Conservation (phyloP, 2,888 invertebrate genomes). For the Drosophila tripunctata region DNA sequence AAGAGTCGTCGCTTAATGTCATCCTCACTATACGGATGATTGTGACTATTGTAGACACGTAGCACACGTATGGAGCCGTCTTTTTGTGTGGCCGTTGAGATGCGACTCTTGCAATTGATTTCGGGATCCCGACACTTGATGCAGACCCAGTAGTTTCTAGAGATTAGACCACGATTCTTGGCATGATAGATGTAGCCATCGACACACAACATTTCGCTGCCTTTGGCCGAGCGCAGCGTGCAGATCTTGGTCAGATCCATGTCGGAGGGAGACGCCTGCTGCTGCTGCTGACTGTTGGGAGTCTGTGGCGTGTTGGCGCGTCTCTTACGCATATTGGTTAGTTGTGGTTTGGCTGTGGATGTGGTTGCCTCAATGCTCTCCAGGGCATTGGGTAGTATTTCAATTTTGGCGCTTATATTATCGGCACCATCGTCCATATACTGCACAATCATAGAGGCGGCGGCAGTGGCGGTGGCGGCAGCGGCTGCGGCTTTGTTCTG, state of each 20-base stretch:
- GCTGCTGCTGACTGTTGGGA: not conserved
- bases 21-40: constrained; percentile 72
- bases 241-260: constrained; percentile 78
- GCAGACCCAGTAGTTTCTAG: constrained; percentile 81
- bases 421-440: constrained; percentile 68
- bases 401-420: constrained; percentile 68
- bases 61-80: constrained; percentile 73
- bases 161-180: constrained; percentile 73
- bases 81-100: constrained; percentile 72
- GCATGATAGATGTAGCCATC: constrained; percentile 80
- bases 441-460: constrained; percentile 61
- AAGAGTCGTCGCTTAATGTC: constrained; percentile 79
- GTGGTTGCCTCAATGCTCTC: constrained; percentile 15
- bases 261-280: constrained; percentile 40
- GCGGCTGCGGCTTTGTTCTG: constrained; percentile 42
- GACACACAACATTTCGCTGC: constrained; percentile 80
- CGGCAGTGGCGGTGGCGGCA: too few relatives aligned
- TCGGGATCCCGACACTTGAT: constrained; percentile 77
- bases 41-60: constrained; percentile 75
- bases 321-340: constrained; percentile 55
- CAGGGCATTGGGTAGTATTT: constrained; percentile 51
- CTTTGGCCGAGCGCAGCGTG: constrained; percentile 80
- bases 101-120: constrained; percentile 78
- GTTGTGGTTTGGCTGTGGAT: constrained; percentile 51
- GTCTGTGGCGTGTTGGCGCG: constrained; percentile 27